Conservation (phyloP, 2,888 invertebrate genomes). For the Boloria selene region DNA sequence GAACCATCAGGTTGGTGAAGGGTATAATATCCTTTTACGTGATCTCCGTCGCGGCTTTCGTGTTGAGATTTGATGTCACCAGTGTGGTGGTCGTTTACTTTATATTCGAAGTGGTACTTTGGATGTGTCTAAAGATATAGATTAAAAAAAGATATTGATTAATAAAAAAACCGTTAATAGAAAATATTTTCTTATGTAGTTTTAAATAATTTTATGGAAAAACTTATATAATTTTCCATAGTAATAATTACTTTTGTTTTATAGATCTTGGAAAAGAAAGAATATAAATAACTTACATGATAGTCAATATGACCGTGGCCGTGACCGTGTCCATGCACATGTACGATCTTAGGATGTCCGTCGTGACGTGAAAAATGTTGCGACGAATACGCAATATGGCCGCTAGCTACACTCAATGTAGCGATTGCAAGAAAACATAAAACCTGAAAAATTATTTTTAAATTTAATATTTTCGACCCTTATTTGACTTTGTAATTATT, state of each 20-base stretch:
- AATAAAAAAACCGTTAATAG: too few relatives aligned
- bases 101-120: slow-evolving; percentile 62
- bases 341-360: slow-evolving; percentile 40
- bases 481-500: neutral
- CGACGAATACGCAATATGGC: slow-evolving; percentile 46
- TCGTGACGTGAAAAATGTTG: slow-evolving; percentile 48
- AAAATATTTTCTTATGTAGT: too few relatives aligned
- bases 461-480: neutral
- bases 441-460: slow-evolving; percentile 21
- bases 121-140: slow-evolving; percentile 63
- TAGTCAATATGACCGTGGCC: slow-evolving; percentile 32
- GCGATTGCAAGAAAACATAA: slow-evolving; percentile 20
- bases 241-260: too few relatives aligned
- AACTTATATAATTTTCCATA: too few relatives aligned
- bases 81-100: slow-evolving; percentile 72
- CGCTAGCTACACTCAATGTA: slow-evolving; percentile 42
- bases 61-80: slow-evolving; percentile 75
- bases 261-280: too few relatives aligned
- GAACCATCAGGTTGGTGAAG: slow-evolving; percentile 80
- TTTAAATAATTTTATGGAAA: too few relatives aligned
- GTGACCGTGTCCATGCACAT: slow-evolving; percentile 32
- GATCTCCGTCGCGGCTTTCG: slow-evolving; percentile 69
- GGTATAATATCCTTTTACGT: slow-evolving; percentile 59
- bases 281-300: slow-evolving; percentile 18
- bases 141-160: too few relatives aligned